phyloP scores from a whole-genome alignment of 2,113 vertebrate genomes.

The Sminthopsis crassicaudata region DNA sequence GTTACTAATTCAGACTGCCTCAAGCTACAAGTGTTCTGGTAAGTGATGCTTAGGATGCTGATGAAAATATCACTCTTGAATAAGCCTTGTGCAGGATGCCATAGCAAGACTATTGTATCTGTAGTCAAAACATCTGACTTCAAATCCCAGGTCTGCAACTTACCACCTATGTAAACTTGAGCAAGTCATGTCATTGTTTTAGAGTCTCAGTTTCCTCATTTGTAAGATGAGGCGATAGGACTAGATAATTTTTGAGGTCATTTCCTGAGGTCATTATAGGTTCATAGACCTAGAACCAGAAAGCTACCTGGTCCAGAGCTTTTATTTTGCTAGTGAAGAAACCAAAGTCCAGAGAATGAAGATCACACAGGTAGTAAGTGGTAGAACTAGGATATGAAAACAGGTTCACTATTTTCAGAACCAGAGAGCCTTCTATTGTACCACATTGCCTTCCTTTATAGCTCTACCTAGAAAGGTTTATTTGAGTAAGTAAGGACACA shows the following conservation, averaged over 20 bases:
- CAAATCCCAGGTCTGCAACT: background rate
- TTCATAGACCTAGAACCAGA: background rate
- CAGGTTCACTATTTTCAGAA: background rate
- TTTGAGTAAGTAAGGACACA: background rate
- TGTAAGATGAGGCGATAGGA: background rate
- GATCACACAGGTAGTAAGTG: background rate
- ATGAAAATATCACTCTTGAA: background rate
- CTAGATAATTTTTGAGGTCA: background rate
- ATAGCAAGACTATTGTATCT: background rate
- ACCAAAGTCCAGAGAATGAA: background rate
- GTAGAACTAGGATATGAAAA: background rate
- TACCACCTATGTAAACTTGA: background rate
- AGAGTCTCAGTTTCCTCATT: constrained; percentile 17
- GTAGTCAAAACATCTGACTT: background rate
- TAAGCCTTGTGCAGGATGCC: background rate
- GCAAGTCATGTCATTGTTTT: background rate
- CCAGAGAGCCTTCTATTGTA: background rate
- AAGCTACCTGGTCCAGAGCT: background rate
- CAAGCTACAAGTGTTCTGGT: background rate
- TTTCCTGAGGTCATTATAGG: background rate
- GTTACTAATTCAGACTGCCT: background rate
- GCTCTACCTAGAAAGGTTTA: background rate
- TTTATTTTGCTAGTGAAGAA: background rate
- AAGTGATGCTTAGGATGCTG: background rate
- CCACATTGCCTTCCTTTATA: background rate